Conservation (phyloP, 2,113 vertebrate species). For the Osmerus mordax region DNA sequence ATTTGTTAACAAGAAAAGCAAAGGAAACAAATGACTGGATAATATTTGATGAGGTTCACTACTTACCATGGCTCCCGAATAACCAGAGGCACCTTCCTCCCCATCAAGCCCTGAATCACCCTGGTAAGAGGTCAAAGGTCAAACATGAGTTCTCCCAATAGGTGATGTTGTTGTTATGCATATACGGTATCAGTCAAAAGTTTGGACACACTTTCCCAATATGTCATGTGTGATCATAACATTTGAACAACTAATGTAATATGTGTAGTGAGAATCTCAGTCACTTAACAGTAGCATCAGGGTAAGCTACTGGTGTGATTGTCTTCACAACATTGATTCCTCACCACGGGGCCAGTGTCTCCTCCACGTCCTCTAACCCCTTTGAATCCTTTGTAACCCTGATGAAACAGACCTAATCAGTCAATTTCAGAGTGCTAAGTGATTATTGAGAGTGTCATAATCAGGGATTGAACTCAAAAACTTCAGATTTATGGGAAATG, state of each 20-base stretch:
- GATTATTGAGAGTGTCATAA: no score
- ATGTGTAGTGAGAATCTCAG: no score
- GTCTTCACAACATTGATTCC: constrained; percentile 11
- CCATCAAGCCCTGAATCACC: constrained; percentile 64
- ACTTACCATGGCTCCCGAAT: constrained; percentile 66
- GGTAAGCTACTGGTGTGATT: no score
- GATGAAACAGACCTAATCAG: background rate
- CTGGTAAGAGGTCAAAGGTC: constrained; percentile 40
- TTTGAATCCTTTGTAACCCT: constrained; percentile 79
- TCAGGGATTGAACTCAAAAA: no score
- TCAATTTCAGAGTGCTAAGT: no score
- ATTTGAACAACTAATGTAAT: no score
- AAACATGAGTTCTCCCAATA: constrained; percentile 20
- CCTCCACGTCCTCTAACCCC: constrained; percentile 72
- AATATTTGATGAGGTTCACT: background rate
- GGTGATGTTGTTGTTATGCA: background rate
- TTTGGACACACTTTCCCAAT: background rate
- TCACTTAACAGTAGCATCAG: no score
- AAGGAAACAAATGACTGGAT: no score
- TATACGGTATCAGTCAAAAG: background rate
- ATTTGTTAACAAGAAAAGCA: no score
- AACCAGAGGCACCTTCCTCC: constrained; percentile 73
- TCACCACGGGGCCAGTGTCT: constrained; percentile 70
- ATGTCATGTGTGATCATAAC: background rate
- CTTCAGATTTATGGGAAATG: no score